Percentiles rank a stretch among this genome's conserved stretches.
Conservation (phyloP, 2,888 invertebrate genomes). For the Eucera pruinosa region DNA sequence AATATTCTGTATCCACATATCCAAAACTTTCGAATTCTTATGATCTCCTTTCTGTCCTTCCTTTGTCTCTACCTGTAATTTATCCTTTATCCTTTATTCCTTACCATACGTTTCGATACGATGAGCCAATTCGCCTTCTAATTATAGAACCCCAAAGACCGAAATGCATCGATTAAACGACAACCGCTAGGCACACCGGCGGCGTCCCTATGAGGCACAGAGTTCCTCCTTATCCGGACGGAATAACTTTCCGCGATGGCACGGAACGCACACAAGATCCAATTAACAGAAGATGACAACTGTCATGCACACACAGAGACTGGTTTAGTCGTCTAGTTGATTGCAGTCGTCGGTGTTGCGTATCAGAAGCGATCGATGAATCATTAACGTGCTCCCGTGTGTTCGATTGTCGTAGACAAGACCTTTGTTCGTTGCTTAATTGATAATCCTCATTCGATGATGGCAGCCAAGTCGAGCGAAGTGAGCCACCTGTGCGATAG, state of each 20-base stretch:
- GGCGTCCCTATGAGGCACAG: background rate
- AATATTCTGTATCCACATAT: too few relatives aligned
- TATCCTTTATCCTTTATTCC: too few relatives aligned
- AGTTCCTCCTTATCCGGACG: background rate
- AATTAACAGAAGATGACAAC: constrained; percentile 66
- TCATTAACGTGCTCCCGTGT: constrained; percentile 65
- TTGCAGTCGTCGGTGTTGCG: constrained; percentile 43
- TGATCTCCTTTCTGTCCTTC: too few relatives aligned
- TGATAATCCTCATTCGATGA: constrained; percentile 65
- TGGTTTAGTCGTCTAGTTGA: constrained; percentile 29
- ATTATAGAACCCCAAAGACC: background rate
- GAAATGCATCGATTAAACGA: background rate
- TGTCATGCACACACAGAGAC: constrained; percentile 53
- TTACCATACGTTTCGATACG: too few relatives aligned
- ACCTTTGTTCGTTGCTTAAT: constrained; percentile 69
- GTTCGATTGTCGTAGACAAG: constrained; percentile 62
- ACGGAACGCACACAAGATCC: constrained; percentile 31
- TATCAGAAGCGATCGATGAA: constrained; percentile 72
- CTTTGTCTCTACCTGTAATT: too few relatives aligned
- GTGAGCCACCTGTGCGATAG: constrained; percentile 34
- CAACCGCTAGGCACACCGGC: background rate
- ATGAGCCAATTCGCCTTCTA: background rate
- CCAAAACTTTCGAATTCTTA: too few relatives aligned
- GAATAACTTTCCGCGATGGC: constrained; percentile 33
- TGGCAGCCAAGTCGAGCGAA: constrained; percentile 50